Evolutionary conservation across 2,888 invertebrate species (phyloP).

Genomic region (Zaprionus obscuricornis): DNA sequence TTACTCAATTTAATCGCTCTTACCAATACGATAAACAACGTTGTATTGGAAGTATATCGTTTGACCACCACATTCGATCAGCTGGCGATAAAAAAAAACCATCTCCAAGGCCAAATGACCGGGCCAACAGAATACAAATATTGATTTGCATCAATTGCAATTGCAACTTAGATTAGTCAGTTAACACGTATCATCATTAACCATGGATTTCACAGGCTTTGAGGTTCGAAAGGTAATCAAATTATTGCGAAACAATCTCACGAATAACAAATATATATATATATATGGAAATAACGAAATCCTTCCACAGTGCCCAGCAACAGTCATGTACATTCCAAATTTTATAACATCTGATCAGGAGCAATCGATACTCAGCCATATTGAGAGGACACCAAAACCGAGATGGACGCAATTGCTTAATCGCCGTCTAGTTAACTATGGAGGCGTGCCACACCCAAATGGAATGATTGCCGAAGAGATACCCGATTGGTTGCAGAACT

Average conservation of each 20-base stretch:
- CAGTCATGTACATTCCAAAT: constrained; percentile 90
- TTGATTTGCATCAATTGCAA: constrained; percentile 56
- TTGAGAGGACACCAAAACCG: constrained; percentile 93
- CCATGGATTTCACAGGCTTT: constrained; percentile 81
- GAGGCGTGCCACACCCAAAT: constrained; percentile 95
- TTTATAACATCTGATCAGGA: constrained; percentile 92
- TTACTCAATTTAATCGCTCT: neutral
- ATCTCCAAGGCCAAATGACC: constrained; percentile 41
- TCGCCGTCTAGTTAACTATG: constrained; percentile 98
- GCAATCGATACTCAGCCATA: constrained; percentile 87
- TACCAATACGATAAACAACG: neutral
- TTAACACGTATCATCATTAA: constrained; percentile 33
- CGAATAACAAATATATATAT: neutral
- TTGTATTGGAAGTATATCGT: too few species aligned
- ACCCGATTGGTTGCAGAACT: constrained; percentile 91
- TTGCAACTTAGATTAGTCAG: constrained; percentile 31
- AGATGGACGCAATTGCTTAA: constrained; percentile 98
- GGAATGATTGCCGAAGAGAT: constrained; percentile 96
- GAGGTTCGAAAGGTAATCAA: constrained; percentile 78
- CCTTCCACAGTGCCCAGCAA: constrained; percentile 79
- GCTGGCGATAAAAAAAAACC: constrained; percentile 27
- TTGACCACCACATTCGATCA: constrained; percentile 29
- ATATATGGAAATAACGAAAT: neutral
- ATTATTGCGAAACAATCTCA: neutral
- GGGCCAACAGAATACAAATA: constrained; percentile 52